Percentiles rank a stretch among this genome's conserved stretches.
Evolutionary conservation across 2,888 invertebrate species (phyloP).

Genomic region (Rhingia campestris): DNA sequence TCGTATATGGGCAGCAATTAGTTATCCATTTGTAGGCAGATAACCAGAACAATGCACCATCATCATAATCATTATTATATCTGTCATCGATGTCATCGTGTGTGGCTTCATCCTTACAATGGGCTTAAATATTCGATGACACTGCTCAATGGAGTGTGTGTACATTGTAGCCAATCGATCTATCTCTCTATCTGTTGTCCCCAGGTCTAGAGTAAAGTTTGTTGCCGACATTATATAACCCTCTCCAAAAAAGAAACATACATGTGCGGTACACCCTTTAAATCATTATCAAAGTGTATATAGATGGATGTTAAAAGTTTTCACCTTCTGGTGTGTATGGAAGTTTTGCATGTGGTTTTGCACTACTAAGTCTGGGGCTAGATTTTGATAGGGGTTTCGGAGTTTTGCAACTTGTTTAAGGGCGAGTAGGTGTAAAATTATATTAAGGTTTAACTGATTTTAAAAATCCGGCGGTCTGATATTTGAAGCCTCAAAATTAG

Average conservation of each 20-base stretch:
- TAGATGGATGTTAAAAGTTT: conserved; percentile 52
- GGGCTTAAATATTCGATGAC: conserved; percentile 53
- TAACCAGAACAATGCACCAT: conserved; percentile 55
- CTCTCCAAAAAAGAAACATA: neutral
- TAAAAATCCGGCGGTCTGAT: conserved; percentile 5
- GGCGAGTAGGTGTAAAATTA: conserved; percentile 34
- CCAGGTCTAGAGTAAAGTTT: conserved; percentile 17
- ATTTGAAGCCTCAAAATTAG: no score
- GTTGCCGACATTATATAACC: conserved; percentile 27
- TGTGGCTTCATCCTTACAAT: conserved; percentile 37
- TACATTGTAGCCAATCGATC: conserved; percentile 55
- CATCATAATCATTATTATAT: conserved; percentile 55
- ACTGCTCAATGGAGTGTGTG: conserved; percentile 33
- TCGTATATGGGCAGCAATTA: conserved; percentile 41
- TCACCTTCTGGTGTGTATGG: conserved; percentile 42
- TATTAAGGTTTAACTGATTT: conserved; percentile 59
- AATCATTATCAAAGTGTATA: conserved; percentile 46
- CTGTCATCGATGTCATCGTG: conserved; percentile 56
- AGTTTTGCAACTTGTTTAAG: conserved; percentile 39
- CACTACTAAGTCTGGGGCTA: conserved; percentile 14
- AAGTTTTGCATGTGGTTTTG: conserved; percentile 41
- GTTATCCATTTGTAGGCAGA: conserved; percentile 56
- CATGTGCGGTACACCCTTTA: neutral
- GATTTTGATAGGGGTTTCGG: conserved; percentile 26
- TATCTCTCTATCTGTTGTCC: neutral